Evolutionary conservation across 2,888 invertebrate genomes (phyloP), one percentile per base, ranked within the genome.

Genomic region (Linnaemya vulpina): DNA sequence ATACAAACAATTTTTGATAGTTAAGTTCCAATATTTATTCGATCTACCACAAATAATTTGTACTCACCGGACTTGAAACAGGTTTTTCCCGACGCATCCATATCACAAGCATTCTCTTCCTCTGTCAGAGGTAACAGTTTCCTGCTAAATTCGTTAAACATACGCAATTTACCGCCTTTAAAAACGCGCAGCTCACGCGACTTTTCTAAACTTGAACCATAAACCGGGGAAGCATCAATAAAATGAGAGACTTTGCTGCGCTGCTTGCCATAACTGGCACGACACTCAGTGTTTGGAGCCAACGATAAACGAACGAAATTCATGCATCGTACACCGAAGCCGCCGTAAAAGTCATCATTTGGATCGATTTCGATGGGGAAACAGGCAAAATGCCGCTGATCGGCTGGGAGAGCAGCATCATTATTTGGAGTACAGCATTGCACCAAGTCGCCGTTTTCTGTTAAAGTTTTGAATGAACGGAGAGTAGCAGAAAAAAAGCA

Each of bases 161-260:
- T 94, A 71, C 93, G 94, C 87, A 97, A 90, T 40, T 94, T 92
- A 0, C 96, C 96, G 4, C 94, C 94, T 1, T 93, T 93, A 63
- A 95, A 94, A 40, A 93, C 94, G 65, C 96, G 92, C 17, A 97
- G 89, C 1, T 93, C 91, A 0, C 92, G 90, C 5, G 94, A 92
- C 77, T 94, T 94, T 68, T 94, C 94, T 0, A 93, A 89, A 46
- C 94, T 94, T 9, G 95, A 95, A 0, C 97, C 96, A 89, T 97
- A 97, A 0, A 96, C 93, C 7, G 95, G 94, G 0, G 97, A 97
- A 0, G 95, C 94, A 89, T 97, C 97, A 4, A 95, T 90, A 87
- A 93, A 96, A 87, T 96, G 96, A 0, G 96, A 91, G 0, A 95
- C 95, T 87, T 96, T 89, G 74, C 89, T 90, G 86, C 95, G 95